Evolutionary conservation across 2,113 vertebrate species (phyloP), one percentile per base, ranked within the genome.

Genomic region (Rhinolophus ferrumequinum): DNA sequence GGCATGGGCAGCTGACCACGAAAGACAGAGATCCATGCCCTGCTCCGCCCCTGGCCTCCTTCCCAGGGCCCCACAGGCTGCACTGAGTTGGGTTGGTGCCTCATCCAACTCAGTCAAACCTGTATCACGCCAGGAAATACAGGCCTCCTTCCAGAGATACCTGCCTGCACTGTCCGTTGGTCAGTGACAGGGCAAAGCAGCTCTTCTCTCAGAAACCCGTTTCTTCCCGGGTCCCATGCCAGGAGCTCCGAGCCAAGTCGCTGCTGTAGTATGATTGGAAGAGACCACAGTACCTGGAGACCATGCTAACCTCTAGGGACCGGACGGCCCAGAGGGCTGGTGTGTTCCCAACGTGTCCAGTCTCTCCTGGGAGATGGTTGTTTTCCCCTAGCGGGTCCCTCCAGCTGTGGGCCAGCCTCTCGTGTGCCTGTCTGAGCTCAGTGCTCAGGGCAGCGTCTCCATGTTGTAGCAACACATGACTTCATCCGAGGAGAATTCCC

Each of bases 401-500:
- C 35, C 9, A 1, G 47, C 85, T 11, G 30, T 15, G 13, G 33
- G 8, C 69, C 35, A 62, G 76, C 62, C 33, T 95, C 90, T 92
- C 0, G 0, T 73, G n/a, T 1, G 26, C 3, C 80, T 79, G 92
- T 93, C 88, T 70, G 84, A 98, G 97, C 73, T 95, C 94, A 97
- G 64, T 90, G 67, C 92, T 72, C 30, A 50, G 93, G 96, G 84
- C 95, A 90, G 91, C 93, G 47, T 96, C 93, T 96, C 98, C 86
- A 35, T 1, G 1, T 93, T 84, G 96, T 94, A 97, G 96, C 96
- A 93, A 93, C 97, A 96, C 94, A 96, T 98, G 98, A 98, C 97
- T 98, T 98, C 98, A 98, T 98, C 93, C 1, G 0, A 80, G 94
- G 98, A 98, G 98, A 98, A 98, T 98, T 98, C 98, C 96, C 96